Percentiles rank a stretch among this genome's conserved stretches.
These are phyloP conservation scores for Amblyopsis rosae DNA, from an alignment of 2,113 vertebrate species.

Conservation along the genomic window DNA sequence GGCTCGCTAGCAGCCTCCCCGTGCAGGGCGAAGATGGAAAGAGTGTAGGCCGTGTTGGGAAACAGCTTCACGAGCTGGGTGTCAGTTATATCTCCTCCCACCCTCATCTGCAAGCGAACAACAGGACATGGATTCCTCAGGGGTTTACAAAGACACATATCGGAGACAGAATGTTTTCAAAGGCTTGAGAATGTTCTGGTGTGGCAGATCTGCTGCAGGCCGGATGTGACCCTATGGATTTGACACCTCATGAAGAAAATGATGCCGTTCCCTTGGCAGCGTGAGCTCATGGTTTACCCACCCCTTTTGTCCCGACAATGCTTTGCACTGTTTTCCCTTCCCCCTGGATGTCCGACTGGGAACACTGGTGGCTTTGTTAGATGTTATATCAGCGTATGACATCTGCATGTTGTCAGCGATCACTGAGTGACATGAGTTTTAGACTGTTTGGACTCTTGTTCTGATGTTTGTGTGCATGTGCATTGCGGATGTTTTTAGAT, in stretches of 20 bases:
- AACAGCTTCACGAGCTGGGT: slow-evolving; percentile 84
- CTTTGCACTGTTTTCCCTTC: slow-evolving; percentile 37
- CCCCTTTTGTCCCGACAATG: slow-evolving; percentile 42
- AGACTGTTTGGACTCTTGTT: slow-evolving; percentile 18
- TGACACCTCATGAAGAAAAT: slow-evolving; percentile 56
- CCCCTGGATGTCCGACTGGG: slow-evolving; percentile 29
- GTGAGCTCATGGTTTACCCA: slow-evolving; percentile 56
- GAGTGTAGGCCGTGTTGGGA: slow-evolving; percentile 87
- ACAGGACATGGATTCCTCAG: slow-evolving; percentile 25
- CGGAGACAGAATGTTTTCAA: slow-evolving; percentile 7
- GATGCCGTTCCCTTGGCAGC: slow-evolving; percentile 44
- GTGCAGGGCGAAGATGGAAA: slow-evolving; percentile 83
- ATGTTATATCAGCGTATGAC: slow-evolving; percentile 33
- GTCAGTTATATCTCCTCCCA: slow-evolving; percentile 81
- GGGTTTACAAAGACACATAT: slow-evolving; percentile 24
- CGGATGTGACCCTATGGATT: slow-evolving; percentile 34
- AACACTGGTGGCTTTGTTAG: slow-evolving; percentile 49
- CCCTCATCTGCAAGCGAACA: slow-evolving; percentile 76
- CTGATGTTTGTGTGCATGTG: slow-evolving; percentile 3
- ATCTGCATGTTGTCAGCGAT: slow-evolving; percentile 50
- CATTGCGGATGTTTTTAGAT: no score
- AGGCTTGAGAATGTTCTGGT: slow-evolving; percentile 13
- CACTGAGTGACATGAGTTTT: slow-evolving; percentile 21
- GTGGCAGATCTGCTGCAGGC: slow-evolving; percentile 40
- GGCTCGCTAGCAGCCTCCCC: slow-evolving; percentile 85